phyloP scores from a whole-genome alignment of 2,113 vertebrate genomes.

The Leucopternis melanops region DNA sequence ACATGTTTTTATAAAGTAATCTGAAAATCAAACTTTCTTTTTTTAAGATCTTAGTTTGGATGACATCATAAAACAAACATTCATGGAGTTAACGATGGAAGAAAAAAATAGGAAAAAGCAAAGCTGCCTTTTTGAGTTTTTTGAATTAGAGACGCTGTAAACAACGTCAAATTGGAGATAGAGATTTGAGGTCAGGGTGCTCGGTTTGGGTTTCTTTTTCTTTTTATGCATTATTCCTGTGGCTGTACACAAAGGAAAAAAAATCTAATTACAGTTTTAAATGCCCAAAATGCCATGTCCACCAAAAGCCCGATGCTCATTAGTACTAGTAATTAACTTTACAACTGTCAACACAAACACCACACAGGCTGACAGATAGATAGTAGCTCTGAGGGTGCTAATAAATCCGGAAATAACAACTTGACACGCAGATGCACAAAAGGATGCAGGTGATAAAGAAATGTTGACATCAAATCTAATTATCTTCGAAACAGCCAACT shows the following conservation, averaged over 20 bases:
- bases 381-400: slow-evolving; percentile 79
- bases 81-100: slow-evolving; percentile 30
- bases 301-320: slow-evolving; percentile 84
- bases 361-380: slow-evolving; percentile 81
- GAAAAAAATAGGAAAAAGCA: slow-evolving; percentile 41
- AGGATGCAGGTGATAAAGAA: slow-evolving; percentile 84
- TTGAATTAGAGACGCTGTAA: slow-evolving; percentile 58
- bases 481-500: slow-evolving; percentile 80
- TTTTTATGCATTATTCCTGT: slow-evolving; percentile 41
- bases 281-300: slow-evolving; percentile 84
- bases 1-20: neutral
- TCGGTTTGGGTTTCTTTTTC: neutral
- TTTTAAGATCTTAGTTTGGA: neutral
- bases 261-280: slow-evolving; percentile 82
- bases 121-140: slow-evolving; percentile 31
- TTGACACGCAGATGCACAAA: slow-evolving; percentile 85
- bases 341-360: slow-evolving; percentile 86
- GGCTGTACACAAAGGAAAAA: slow-evolving; percentile 45
- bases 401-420: slow-evolving; percentile 86
- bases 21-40: neutral
- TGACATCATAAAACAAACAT: slow-evolving; percentile 27
- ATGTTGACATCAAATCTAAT: slow-evolving; percentile 92
- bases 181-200: slow-evolving; percentile 17
- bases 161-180: slow-evolving; percentile 41
- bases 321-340: slow-evolving; percentile 88